Base-by-base conservation (phyloP, 1,140 invertebrate genomes). In the Orius insidiosus region DNA sequence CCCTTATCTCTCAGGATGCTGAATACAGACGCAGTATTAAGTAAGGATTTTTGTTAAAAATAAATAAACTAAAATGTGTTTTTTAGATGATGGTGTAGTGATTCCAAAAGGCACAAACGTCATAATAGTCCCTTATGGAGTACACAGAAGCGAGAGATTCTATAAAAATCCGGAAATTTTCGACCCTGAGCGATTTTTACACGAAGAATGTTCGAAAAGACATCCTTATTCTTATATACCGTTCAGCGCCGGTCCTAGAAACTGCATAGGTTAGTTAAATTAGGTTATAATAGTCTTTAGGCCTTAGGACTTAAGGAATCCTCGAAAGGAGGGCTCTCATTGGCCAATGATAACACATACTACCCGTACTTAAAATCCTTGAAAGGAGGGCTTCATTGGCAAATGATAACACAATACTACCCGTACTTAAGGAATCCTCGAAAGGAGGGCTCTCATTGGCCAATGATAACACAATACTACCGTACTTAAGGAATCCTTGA, bases 201-300 rank as follows among this genome's bases (percentile, higher is more conserved):
- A 74, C 10, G 67, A 72, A 50, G 72, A 75, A 53, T 60, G 62
- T 15, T 58, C 60, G 24, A 64, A 68, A 32, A 63, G 75, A 41
- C 68, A 77, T 57, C 72, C 74, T 0, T 79, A 68, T 53, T 66
- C 74, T 1, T 85, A 76, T 54, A 69, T 82, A 15, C 79, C 79
- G 6, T 85, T 85, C 59, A 79, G 77, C 53, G 79, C 76, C 36
- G 80, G 80, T 6, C 72, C 74, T 1, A 68, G 80, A 50, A 84
- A 82, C 55, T 85, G 78, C 54, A 75, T 80, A 47, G 76, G 76
- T 76, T 56, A 40, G 41, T 38, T 38, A 11, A n/a, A n/a, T n/a
- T n/a, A n/a, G n/a, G n/a, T n/a, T n/a, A n/a, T n/a, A n/a, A n/a
- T n/a, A n/a, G n/a, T n/a, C n/a, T n/a, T n/a, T n/a, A n/a, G n/a